Conservation (phyloP, 1,140 invertebrate species). For the Steinernema feltiae region DNA sequence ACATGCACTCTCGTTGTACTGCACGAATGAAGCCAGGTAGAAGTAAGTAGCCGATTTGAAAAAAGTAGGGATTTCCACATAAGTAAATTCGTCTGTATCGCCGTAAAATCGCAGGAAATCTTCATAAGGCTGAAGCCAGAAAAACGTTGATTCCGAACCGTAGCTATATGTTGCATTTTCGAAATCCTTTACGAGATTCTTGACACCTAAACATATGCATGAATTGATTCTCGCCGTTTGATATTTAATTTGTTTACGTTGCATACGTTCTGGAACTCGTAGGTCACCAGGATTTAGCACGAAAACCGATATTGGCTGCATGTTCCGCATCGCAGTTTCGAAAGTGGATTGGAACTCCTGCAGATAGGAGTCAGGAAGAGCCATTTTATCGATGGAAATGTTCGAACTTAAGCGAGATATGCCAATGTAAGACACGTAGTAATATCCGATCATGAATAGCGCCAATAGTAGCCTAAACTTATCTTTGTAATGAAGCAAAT, state of each 20-base stretch:
- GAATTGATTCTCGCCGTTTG: background rate
- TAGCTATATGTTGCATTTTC: conserved; percentile 52
- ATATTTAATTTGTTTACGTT: conserved; percentile 29
- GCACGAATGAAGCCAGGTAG: conserved; percentile 53
- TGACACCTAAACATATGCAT: conserved; percentile 46
- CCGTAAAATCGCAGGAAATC: conserved; percentile 53
- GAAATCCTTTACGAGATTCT: conserved; percentile 47
- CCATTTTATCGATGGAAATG: conserved; percentile 56
- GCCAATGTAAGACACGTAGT: conserved; percentile 49
- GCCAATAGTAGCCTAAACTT: conserved; percentile 39
- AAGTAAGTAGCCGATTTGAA: conserved; percentile 54
- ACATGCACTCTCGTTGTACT: conserved; percentile 50
- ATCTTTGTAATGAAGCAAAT: conserved; percentile 39
- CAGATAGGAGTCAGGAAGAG: conserved; percentile 51
- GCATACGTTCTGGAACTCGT: conserved; percentile 45
- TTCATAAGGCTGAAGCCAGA: conserved; percentile 54
- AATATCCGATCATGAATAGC: conserved; percentile 45
- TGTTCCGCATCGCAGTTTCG: conserved; percentile 50
- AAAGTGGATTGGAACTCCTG: conserved; percentile 52
- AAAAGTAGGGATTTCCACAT: conserved; percentile 48
- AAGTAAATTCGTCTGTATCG: conserved; percentile 43
- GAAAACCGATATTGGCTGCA: conserved; percentile 56
- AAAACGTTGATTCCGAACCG: conserved; percentile 54
- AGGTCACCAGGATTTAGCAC: conserved; percentile 51
- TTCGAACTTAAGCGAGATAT: conserved; percentile 49